phyloP scores from a whole-genome alignment of 2,888 invertebrate species.

The Macaria notata region DNA sequence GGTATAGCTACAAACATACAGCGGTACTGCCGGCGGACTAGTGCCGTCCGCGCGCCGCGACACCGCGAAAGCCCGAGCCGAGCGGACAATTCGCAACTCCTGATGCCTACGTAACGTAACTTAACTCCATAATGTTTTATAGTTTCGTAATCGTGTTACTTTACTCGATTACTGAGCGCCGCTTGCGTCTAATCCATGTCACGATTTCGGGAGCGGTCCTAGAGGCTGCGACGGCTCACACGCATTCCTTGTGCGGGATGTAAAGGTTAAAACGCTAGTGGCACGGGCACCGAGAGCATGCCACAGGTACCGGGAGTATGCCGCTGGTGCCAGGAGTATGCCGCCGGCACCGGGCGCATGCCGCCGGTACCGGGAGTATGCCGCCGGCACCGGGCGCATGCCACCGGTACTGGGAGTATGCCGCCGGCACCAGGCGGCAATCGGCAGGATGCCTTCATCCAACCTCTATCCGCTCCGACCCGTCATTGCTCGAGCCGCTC shows the following conservation, averaged over 20 bases:
- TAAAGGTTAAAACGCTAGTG: slow-evolving; percentile 42
- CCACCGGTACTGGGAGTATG: too few relatives aligned
- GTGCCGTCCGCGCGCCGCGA: slow-evolving; percentile 25
- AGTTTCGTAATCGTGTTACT: slow-evolving; percentile 77
- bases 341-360: too few relatives aligned
- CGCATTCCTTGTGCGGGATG: slow-evolving; percentile 43
- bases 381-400: too few relatives aligned
- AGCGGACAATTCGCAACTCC: slow-evolving; percentile 60
- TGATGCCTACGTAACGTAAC: slow-evolving; percentile 69
- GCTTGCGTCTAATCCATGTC: slow-evolving; percentile 71
- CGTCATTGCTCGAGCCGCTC: slow-evolving; percentile 28
- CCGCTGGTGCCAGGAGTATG: too few relatives aligned
- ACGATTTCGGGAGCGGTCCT: slow-evolving; percentile 72
- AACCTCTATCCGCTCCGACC: slow-evolving; percentile 35
- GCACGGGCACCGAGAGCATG: neutral
- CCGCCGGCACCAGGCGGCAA: slow-evolving; percentile 3
- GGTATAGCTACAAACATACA: too few relatives aligned
- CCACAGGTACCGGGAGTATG: too few relatives aligned
- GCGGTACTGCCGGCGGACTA: too few relatives aligned
- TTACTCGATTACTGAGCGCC: slow-evolving; percentile 72
- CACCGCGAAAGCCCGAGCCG: slow-evolving; percentile 22
- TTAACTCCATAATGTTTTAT: slow-evolving; percentile 78
- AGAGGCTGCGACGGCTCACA: slow-evolving; percentile 44
- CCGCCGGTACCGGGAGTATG: too few relatives aligned
- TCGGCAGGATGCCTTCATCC: slow-evolving; percentile 27